A percentile compares a stretch with the other conserved stretches of the same genome.
These are phyloP conservation scores for Parochlus steinenii DNA, from an alignment of 2,888 invertebrate genomes.

Conservation along the genomic window DNA sequence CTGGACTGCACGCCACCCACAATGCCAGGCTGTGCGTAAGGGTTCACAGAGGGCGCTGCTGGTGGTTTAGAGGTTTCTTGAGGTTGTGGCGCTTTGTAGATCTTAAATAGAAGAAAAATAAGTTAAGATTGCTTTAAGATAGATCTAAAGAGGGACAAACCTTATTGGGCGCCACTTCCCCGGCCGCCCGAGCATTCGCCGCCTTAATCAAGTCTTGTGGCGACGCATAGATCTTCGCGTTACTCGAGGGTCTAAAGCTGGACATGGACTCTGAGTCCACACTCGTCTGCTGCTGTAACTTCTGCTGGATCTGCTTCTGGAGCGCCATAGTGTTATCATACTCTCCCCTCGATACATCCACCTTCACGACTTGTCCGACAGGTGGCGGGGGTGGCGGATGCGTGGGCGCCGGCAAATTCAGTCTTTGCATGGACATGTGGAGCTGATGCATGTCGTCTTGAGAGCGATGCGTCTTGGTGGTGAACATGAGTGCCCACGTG, in stretches of 20 bases:
- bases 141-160: neutral
- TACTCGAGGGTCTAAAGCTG: constrained; percentile 76
- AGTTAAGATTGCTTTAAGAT: too few species aligned
- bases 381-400: constrained; percentile 72
- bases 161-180: constrained; percentile 19
- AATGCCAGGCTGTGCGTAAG: constrained; percentile 43
- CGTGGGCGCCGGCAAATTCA: constrained; percentile 56
- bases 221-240: constrained; percentile 74
- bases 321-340: constrained; percentile 30
- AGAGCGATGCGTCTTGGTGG: constrained; percentile 42
- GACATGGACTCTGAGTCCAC: constrained; percentile 44
- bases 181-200: constrained; percentile 1
- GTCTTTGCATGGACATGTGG: constrained; percentile 29
- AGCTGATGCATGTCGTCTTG: constrained; percentile 49
- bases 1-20: constrained; percentile 19
- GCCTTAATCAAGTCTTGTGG: constrained; percentile 53
- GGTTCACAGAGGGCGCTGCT: constrained; percentile 24
- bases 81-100: constrained; percentile 14
- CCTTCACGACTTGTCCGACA: constrained; percentile 50
- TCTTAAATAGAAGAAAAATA: constrained; percentile 11
- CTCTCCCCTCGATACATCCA: constrained; percentile 40
- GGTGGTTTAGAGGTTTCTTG: constrained; percentile 10
- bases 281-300: constrained; percentile 18
- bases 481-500: constrained; percentile 20
- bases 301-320: constrained; percentile 26